Conservation (phyloP, 2,888 invertebrate genomes). For the Aphodius sticticus region DNA sequence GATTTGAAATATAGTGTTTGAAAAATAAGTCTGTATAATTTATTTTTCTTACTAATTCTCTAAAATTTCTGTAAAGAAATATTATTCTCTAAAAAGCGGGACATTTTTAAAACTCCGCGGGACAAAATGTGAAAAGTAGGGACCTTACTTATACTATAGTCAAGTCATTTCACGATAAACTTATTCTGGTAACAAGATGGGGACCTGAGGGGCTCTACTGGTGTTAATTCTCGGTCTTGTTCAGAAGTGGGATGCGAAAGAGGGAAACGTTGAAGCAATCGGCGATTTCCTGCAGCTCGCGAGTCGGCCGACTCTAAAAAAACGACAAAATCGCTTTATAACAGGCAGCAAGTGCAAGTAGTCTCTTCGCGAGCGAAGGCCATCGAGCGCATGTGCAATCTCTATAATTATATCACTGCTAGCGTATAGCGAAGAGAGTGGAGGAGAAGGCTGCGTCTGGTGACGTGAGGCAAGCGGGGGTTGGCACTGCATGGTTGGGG, state of each 20-base stretch:
- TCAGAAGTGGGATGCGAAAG: not conserved
- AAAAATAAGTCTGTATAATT: no score
- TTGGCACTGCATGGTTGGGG: conserved; percentile 43
- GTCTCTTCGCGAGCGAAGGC: conserved; percentile 46
- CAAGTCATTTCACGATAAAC: no score
- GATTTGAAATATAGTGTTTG: no score
- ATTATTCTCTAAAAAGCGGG: no score
- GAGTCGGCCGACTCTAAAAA: not conserved
- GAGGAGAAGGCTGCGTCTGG: conserved; percentile 7
- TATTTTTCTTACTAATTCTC: no score
- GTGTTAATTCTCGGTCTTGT: no score
- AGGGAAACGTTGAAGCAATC: not conserved
- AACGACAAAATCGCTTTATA: not conserved
- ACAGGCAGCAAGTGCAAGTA: conserved; percentile 48
- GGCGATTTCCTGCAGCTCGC: not conserved
- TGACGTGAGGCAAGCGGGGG: conserved; percentile 27
- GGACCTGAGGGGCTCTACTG: no score
- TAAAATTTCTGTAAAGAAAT: no score
- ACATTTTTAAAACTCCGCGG: no score
- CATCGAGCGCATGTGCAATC: conserved; percentile 44
- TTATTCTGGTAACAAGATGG: no score
- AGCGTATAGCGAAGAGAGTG: conserved; percentile 25
- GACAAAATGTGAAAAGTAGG: no score
- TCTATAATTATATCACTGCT: conserved; percentile 57
- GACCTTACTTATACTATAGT: no score